Evolutionary conservation across 2,888 invertebrate genomes (phyloP), one percentile per base, ranked within the genome.

Genomic region (Erebia ligea): DNA sequence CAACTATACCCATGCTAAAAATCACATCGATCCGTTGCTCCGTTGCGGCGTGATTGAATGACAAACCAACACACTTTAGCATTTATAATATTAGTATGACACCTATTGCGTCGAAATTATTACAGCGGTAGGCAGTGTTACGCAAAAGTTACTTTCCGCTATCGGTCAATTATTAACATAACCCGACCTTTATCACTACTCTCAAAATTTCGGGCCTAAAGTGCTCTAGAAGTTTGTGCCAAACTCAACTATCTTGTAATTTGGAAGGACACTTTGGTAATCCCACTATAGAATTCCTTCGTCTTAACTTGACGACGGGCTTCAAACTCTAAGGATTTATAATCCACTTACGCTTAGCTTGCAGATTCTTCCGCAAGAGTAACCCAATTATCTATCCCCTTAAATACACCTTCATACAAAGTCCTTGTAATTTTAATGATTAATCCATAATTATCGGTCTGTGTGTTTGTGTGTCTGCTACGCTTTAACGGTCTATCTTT

Each of bases 191-290:
- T 19, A 42, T 21, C 40, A 13, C 42, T 56, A 56, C 42, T 67
- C 56, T 58, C 58, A 67, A 57, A 67, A 67, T 67, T 57, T 63
- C 48, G 34, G 19, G 52, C 34, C 58, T 58, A 64, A 63, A 69
- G 65, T 65, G 65, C 54, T 63, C 58, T 59, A 52, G 25, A 58
- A 66, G 59, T 65, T 70, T 8, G 56, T 58, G 34, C 65, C 65
- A 65, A 68, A 70, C 70, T 73, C 25, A 70, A 73, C 68, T 73
- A 70, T 73, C 65, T 72, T 59, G 70, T 72, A 70, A 71, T 73
- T 71, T 71, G 73, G 67, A 71, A 71, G 73, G 73, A 71, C 71
- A 71, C 73, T 73, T 73, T 58, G 66, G 70, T 70, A 70, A 73
- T 70, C 73, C 71, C 25, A 58, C 67, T 50, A 54, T 34, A 69